Conservation (phyloP, 2,113 vertebrate species). For the Riparia riparia region DNA sequence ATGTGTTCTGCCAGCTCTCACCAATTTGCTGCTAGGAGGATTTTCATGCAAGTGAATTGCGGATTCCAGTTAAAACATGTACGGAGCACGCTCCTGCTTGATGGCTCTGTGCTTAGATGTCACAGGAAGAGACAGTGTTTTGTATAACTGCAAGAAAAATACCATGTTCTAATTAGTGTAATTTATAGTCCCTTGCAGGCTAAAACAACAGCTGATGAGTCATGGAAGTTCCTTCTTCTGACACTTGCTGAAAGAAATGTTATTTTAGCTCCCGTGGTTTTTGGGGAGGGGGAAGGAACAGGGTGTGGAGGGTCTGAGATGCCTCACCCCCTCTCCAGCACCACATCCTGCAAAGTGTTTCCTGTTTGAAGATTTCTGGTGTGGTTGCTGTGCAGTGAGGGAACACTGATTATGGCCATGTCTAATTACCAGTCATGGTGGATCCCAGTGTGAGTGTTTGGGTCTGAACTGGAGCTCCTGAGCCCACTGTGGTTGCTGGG, state of each 20-base stretch:
- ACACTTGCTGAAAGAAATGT: conserved; percentile 55
- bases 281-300: neutral
- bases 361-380: neutral
- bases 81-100: neutral
- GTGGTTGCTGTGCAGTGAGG: neutral
- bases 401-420: neutral
- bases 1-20: conserved; percentile 2
- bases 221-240: conserved; percentile 56
- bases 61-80: conserved; percentile 56
- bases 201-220: conserved; percentile 69
- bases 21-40: conserved; percentile 56
- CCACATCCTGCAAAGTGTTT: neutral
- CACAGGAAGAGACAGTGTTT: conserved; percentile 58
- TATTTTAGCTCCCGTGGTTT: conserved; percentile 20
- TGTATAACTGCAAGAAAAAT: conserved; percentile 69
- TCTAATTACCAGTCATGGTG: neutral
- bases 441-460: neutral
- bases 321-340: neutral
- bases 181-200: conserved; percentile 69
- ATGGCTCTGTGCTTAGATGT: conserved; percentile 36
- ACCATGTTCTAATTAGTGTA: conserved; percentile 64
- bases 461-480: neutral
- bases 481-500: neutral
- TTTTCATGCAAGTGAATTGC: conserved; percentile 24
- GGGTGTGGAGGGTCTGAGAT: neutral